A percentile compares a stretch with the other conserved stretches of the same genome.
Conservation (phyloP, 1,140 invertebrate species). For the Drosophila truncata region DNA sequence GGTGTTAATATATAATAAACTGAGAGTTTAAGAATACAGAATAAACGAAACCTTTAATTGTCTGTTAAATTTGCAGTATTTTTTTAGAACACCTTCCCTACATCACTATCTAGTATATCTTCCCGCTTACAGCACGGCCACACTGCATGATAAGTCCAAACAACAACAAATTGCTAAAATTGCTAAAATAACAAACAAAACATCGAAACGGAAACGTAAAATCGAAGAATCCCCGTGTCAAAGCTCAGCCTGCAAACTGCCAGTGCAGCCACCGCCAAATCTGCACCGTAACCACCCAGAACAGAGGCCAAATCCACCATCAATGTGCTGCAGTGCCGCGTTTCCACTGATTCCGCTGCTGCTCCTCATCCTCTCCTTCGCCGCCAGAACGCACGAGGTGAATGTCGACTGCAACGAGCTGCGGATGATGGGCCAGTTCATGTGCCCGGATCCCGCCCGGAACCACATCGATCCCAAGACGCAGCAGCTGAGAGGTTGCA, state of each 20-base stretch:
- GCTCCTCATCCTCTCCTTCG: slow-evolving; percentile 43
- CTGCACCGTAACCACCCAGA: slow-evolving; percentile 25
- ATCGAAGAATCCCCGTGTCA: slow-evolving; percentile 16
- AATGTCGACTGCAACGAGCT: slow-evolving; percentile 89
- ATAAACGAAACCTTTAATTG: no score
- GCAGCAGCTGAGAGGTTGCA: slow-evolving; percentile 94
- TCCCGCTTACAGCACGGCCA: neutral
- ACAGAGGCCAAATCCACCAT: slow-evolving; percentile 23
- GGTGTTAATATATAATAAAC: no score
- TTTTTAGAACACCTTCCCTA: neutral
- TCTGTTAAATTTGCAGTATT: neutral
- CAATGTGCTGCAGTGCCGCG: slow-evolving; percentile 54
- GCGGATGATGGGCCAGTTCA: slow-evolving; percentile 91
- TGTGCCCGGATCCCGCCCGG: slow-evolving; percentile 92
- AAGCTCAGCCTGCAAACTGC: slow-evolving; percentile 22
- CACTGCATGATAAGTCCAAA: slow-evolving; percentile 39
- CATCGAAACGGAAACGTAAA: slow-evolving; percentile 42
- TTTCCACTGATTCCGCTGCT: slow-evolving; percentile 32
- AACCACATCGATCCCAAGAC: slow-evolving; percentile 95
- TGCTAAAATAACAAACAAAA: slow-evolving; percentile 38
- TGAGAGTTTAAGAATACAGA: no score
- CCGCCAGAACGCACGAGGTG: slow-evolving; percentile 51
- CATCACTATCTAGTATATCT: neutral
- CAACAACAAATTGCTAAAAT: slow-evolving; percentile 42
- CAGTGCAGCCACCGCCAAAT: slow-evolving; percentile 29